Conservation (phyloP, 2,888 invertebrate genomes). For the Drosophila differens region DNA sequence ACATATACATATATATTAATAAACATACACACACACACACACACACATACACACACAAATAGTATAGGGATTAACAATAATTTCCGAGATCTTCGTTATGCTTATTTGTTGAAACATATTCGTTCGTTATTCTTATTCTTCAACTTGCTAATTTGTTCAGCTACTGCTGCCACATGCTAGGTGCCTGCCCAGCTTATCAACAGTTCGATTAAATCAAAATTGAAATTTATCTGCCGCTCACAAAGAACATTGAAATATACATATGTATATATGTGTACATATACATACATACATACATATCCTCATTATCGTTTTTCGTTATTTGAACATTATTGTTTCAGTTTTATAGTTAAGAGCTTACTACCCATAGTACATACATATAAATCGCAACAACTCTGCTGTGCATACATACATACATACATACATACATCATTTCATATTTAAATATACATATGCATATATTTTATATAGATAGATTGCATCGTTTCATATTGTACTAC, state of each 20-base stretch:
- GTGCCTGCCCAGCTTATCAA: constrained; percentile 31
- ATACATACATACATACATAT: not conserved
- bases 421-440: not conserved
- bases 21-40: constrained; percentile 1
- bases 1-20: constrained; percentile 1
- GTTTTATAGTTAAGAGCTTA: constrained; percentile 1
- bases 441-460: not conserved
- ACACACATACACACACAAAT: constrained; percentile 1
- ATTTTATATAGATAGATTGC: constrained; percentile 12
- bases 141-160: not conserved
- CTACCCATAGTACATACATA: not conserved
- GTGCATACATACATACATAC: not conserved
- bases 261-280: not conserved
- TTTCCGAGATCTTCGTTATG: constrained; percentile 25
- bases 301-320: not conserved
- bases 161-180: not conserved
- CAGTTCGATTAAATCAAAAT: constrained; percentile 11
- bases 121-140: not conserved
- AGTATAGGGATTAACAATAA: constrained; percentile 7
- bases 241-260: not conserved
- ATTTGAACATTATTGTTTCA: constrained; percentile 19
- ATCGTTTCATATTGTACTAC: constrained; percentile 15
- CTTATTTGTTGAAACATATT: constrained; percentile 15
- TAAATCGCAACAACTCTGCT: constrained; percentile 12
- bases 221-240: constrained; percentile 1